Conservation (phyloP, 2,797 vertebrate genomes). For the Sebastolobus altivelis region DNA sequence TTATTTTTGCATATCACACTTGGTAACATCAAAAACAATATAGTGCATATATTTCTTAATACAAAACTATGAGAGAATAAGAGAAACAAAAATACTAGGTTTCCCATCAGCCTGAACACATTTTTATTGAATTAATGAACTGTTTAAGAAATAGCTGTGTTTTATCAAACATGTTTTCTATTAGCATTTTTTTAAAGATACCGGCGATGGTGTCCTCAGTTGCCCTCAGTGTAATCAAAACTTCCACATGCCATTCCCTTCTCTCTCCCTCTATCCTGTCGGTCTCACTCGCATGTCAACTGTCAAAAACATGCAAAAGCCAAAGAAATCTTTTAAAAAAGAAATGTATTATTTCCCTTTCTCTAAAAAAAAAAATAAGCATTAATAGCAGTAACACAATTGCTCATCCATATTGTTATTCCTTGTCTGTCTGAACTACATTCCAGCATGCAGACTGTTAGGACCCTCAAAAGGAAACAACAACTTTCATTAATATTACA, state of each 20-base stretch:
- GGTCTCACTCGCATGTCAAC: neutral
- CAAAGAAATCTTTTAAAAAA: neutral
- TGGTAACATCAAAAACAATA: neutral
- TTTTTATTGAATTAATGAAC: neutral
- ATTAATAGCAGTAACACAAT: neutral
- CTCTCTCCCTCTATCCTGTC: neutral
- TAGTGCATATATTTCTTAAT: neutral
- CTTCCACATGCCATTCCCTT: neutral
- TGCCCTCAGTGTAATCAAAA: neutral
- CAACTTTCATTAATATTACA: slow-evolving; percentile 26
- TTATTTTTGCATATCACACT: neutral
- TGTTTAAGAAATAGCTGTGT: neutral
- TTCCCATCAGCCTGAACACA: neutral
- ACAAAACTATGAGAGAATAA: neutral
- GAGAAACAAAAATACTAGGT: neutral
- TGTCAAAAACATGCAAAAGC: neutral
- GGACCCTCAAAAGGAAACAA: slow-evolving; percentile 16
- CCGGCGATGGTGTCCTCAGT: neutral
- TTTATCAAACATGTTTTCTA: neutral
- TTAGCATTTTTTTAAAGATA: neutral
- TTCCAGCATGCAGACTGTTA: neutral
- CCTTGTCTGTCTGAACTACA: neutral
- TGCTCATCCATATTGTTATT: neutral
- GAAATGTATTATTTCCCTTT: neutral
- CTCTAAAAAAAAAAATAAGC: neutral